Percentiles rank a stretch among this genome's conserved stretches.
Conservation (phyloP, 2,113 vertebrate species). For the Myiozetetes cayanensis region DNA sequence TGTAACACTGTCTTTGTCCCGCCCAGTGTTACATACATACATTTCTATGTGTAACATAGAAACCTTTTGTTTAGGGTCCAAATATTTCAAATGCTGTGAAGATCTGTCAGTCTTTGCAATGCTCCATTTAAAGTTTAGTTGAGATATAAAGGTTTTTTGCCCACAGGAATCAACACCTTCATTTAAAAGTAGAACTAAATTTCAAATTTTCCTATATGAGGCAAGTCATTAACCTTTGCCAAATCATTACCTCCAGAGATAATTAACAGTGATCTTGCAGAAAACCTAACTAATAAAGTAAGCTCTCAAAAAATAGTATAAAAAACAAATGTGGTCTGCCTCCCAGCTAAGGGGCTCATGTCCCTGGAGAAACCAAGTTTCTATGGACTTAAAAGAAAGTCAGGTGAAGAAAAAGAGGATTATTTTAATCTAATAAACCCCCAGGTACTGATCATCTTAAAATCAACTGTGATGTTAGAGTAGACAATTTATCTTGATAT, state of each 20-base stretch:
- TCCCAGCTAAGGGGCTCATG: background rate
- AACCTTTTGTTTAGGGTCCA: background rate
- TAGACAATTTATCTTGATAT: background rate
- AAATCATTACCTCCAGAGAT: constrained; percentile 63
- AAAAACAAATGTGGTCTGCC: constrained; percentile 3
- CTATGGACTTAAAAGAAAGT: background rate
- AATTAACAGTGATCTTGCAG: constrained; percentile 62
- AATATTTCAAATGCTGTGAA: background rate
- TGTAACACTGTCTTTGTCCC: background rate
- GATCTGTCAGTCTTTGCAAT: background rate
- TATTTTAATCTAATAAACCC: background rate
- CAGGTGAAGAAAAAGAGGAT: background rate
- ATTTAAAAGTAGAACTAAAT: constrained; percentile 63
- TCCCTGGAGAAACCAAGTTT: constrained; percentile 1
- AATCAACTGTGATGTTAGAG: background rate
- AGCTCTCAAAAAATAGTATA: constrained; percentile 38
- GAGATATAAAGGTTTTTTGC: background rate
- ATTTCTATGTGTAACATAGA: background rate
- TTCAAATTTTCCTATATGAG: constrained; percentile 41
- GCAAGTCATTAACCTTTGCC: constrained; percentile 67
- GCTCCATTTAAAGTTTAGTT: constrained; percentile 7
- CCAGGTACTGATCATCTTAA: background rate
- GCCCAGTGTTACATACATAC: background rate
- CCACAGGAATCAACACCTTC: constrained; percentile 44
- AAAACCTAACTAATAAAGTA: constrained; percentile 56